Evolutionary conservation across 2,797 vertebrate genomes (phyloP).

Genomic region (Balearica regulorum): DNA sequence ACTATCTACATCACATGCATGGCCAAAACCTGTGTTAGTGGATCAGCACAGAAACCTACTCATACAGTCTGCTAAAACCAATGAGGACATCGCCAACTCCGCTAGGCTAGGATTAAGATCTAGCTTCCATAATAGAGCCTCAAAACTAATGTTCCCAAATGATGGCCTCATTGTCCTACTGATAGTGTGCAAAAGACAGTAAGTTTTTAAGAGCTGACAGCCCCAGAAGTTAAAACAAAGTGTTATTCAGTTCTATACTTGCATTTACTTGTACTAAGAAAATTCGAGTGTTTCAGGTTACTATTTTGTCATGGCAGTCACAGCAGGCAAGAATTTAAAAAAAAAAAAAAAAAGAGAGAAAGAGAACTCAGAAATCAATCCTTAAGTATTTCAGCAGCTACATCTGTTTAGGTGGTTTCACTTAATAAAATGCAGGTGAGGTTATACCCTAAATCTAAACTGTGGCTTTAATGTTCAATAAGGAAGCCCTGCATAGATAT

Average conservation of each 20-base stretch:
- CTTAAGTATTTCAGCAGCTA: not conserved
- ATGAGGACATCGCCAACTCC: not conserved
- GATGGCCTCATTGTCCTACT: not conserved
- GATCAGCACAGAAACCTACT: not conserved
- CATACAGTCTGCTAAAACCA: not conserved
- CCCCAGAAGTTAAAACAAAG: not conserved
- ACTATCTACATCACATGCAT: not conserved
- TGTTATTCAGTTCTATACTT: not conserved
- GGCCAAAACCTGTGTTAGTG: not conserved
- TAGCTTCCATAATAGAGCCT: not conserved
- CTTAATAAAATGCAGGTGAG: not conserved
- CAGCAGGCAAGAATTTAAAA: not conserved
- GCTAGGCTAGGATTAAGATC: not conserved
- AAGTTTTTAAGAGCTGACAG: not conserved
- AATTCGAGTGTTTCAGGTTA: not conserved
- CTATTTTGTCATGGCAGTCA: not conserved
- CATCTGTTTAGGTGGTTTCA: not conserved
- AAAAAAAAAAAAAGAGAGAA: not conserved
- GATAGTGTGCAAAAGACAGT: not conserved
- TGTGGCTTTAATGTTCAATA: not conserved
- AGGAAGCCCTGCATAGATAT: not conserved
- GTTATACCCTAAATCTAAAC: not conserved
- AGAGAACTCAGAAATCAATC: not conserved
- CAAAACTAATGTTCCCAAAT: not conserved
- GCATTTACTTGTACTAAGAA: not conserved